Evolutionary conservation across 2,113 vertebrate species (phyloP), one percentile per base, ranked within the genome.

Genomic region (Prunella himalayana): DNA sequence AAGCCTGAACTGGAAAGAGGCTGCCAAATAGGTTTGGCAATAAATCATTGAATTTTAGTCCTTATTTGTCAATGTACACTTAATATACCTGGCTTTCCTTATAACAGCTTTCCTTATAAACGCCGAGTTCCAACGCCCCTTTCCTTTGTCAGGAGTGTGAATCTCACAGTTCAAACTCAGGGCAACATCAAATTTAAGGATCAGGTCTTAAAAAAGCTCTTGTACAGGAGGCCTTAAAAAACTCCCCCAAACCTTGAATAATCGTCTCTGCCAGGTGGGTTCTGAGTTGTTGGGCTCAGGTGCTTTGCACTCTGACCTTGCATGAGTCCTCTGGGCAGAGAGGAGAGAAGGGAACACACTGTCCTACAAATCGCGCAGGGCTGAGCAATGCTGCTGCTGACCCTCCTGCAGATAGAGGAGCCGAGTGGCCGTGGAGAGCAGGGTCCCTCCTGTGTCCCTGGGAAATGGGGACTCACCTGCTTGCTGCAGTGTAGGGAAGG

Each of bases 381-480:
- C 76, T 28, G 54, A 37, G 81, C 23, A 27, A 6, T 14, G 16
- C 59, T 4, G 31, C 28, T 6, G 1, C 6, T 23, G 39, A 35
- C 18, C 24, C 56, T 88, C 21, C 88, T 60, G 68, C 53, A 45
- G 41, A 23, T 1, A 17, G 0, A n/a, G 49, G 25, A 49, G 51
- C 20, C 9, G 3, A 39, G 37, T 4, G 17, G 20, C 60, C 0
- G 0, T 1, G 25, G 77, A 13, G 31, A 83, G n/a, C 14, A n/a
- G 25, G 19, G 45, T 72, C 53, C 35, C n/a, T 47, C 33, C 70
- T 13, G 15, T 20, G 14, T 63, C 31, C 61, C 56, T 21, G n/a
- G 28, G 60, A 28, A 75, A 56, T 5, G 3, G 53, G 47, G 59
- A 30, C 35, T 51, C 3, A 1, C 12, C 70, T 61, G 49, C 68